Conservation (phyloP, 2,113 vertebrate species). For the Choloepus hoffmanni region DNA sequence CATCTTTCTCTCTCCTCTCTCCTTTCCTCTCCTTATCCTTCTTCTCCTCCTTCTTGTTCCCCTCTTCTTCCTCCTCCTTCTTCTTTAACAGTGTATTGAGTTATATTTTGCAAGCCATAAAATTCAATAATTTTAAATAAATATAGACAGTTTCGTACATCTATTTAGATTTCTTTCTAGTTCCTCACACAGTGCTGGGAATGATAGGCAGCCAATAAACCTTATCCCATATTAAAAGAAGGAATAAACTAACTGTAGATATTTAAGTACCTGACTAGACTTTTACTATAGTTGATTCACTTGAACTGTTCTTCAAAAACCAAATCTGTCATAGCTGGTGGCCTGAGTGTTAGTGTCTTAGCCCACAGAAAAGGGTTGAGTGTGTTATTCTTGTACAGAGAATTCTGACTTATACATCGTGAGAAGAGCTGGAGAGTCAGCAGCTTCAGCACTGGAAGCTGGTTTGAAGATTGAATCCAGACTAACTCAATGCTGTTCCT, state of each 20-base stretch:
- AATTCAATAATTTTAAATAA: background rate
- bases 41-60: background rate
- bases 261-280: background rate
- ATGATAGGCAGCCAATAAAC: background rate
- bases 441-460: background rate
- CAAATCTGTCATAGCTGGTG: background rate
- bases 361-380: accelerated
- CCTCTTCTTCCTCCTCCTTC: no score
- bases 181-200: background rate
- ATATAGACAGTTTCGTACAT: background rate
- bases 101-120: background rate
- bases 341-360: background rate
- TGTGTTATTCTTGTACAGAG: background rate
- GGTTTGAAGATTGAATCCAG: background rate
- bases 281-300: background rate
- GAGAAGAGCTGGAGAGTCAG: background rate
- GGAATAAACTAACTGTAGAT: background rate
- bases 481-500: background rate
- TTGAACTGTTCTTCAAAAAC: background rate
- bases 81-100: background rate
- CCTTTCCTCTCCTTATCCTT: background rate
- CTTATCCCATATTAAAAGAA: background rate
- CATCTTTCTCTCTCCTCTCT: background rate
- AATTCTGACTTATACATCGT: background rate
- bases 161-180: background rate